Conservation (phyloP, 2,797 vertebrate species). For the Glossophaga mutica region DNA sequence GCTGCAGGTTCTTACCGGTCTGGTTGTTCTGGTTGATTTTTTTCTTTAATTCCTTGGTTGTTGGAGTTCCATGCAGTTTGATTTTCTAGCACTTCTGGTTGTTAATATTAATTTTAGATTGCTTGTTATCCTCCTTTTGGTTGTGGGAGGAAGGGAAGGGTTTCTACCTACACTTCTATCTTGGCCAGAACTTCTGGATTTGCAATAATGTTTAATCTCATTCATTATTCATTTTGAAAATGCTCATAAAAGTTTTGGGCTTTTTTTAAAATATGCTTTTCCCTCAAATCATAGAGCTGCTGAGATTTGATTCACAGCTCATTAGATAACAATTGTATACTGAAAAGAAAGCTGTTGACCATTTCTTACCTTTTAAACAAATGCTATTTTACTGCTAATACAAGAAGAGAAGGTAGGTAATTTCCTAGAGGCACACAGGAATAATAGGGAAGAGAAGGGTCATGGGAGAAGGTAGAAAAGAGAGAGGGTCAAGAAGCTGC, state of each 20-base stretch:
- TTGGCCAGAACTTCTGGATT: not conserved
- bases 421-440: not conserved
- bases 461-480: not conserved
- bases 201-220: slow-evolving; percentile 21
- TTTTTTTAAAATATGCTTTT: slow-evolving; percentile 27
- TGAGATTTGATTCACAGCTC: slow-evolving; percentile 8
- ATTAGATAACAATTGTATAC: not conserved
- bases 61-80: too few species aligned
- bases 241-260: not conserved
- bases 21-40: too few species aligned
- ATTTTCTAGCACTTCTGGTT: too few species aligned
- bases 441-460: not conserved
- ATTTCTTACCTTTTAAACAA: not conserved
- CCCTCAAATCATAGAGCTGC: not conserved
- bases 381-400: slow-evolving; percentile 24
- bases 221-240: slow-evolving; percentile 31
- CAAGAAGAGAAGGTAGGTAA: not conserved
- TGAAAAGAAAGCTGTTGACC: not conserved
- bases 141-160: too few species aligned
- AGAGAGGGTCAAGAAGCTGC: not conserved
- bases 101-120: too few species aligned
- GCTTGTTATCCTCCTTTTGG: too few species aligned
- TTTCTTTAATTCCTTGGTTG: too few species aligned
- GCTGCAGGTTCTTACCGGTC: too few species aligned
- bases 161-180: too few species aligned